phyloP scores from a whole-genome alignment of 2,797 vertebrate genomes.

The Poeciliopsis paucimaculata region DNA sequence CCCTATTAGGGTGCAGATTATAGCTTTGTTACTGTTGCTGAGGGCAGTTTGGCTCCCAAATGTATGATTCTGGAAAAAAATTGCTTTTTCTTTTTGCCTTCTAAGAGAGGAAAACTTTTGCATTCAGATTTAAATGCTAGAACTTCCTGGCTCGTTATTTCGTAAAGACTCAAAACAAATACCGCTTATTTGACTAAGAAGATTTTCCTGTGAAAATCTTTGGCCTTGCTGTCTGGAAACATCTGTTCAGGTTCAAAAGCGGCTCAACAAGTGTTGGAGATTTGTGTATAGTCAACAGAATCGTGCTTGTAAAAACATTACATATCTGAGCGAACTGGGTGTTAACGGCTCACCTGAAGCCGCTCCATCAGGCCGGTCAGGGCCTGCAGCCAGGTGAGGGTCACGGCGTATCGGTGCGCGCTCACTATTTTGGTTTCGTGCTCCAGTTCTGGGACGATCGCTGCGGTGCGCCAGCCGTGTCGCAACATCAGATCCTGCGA shows the following conservation, averaged over 20 bases:
- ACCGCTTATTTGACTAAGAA: background rate
- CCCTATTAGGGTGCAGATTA: background rate
- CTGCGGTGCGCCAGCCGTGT: constrained; percentile 88
- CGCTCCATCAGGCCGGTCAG: constrained; percentile 87
- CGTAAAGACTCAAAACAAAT: background rate
- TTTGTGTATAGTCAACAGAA: constrained; percentile 11
- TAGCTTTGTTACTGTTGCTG: background rate
- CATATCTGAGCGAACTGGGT: background rate
- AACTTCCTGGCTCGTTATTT: background rate
- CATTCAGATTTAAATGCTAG: background rate
- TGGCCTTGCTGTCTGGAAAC: background rate
- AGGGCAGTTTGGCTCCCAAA: no score
- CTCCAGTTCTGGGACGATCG: constrained; percentile 87
- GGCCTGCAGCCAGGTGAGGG: constrained; percentile 88
- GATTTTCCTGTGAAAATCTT: background rate
- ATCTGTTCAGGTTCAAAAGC: background rate
- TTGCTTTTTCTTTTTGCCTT: background rate
- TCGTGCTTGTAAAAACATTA: background rate
- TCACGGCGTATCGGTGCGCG: constrained; percentile 82
- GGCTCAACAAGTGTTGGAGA: background rate
- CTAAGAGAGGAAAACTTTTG: background rate
- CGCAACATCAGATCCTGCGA: constrained; percentile 85
- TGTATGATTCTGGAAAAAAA: background rate
- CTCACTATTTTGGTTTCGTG: constrained; percentile 87
- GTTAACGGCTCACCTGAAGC: constrained; percentile 78